Percentiles rank a stretch among this genome's conserved stretches.
phyloP scores from a whole-genome alignment of 64 coral and sea anemone genomes.

The Cladopsammia gracilis region DNA sequence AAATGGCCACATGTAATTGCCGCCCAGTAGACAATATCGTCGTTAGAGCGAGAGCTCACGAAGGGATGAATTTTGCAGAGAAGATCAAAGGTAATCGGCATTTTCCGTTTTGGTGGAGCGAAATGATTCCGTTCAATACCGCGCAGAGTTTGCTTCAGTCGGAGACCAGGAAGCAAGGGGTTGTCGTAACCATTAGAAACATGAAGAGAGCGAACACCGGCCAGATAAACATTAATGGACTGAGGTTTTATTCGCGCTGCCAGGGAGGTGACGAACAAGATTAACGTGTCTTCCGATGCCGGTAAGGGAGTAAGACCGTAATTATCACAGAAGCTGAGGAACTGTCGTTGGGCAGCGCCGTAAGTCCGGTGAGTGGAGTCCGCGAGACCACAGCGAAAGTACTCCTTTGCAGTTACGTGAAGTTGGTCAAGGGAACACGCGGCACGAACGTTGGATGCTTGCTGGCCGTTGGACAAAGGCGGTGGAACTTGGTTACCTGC shows the following conservation, averaged over 20 bases:
- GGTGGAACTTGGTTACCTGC: conserved; percentile 17
- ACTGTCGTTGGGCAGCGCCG: too few relatives aligned
- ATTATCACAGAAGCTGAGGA: too few relatives aligned
- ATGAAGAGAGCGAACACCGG: conserved; percentile 30
- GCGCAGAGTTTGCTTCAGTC: too few relatives aligned
- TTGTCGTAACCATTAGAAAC: conserved; percentile 15
- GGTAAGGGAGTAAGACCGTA: too few relatives aligned
- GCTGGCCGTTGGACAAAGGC: conserved; percentile 10
- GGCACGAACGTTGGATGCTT: background rate
- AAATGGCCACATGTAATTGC: too few relatives aligned
- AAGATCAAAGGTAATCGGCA: too few relatives aligned
- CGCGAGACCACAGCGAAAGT: background rate
- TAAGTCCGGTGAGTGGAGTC: background rate
- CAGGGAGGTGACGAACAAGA: background rate
- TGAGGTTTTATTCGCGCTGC: conserved; percentile 34
- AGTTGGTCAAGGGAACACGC: conserved; percentile 1
- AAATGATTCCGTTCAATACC: too few relatives aligned
- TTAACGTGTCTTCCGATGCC: conserved; percentile 10
- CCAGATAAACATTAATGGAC: conserved; percentile 9
- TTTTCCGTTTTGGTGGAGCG: too few relatives aligned
- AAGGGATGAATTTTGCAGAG: background rate
- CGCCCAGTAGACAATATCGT: too few relatives aligned
- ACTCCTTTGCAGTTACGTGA: background rate
- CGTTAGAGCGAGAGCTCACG: background rate
- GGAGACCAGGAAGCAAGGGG: background rate